Base-by-base conservation (phyloP, 2,113 vertebrate species). In the Tichodroma muraria region DNA sequence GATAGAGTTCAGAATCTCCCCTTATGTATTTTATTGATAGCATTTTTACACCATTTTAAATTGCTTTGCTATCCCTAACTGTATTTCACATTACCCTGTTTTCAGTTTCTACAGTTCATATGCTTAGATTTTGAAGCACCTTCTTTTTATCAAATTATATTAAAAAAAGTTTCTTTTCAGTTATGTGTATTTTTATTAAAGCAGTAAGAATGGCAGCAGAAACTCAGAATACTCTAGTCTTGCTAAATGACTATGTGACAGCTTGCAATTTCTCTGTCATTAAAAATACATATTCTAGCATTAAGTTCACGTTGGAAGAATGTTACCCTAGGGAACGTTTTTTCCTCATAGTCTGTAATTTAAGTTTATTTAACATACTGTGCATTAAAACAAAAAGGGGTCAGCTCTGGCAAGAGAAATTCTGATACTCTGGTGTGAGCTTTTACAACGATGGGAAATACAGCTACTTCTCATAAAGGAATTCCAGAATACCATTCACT, bases 211-310 rank as follows among this genome's bases (percentile, higher is more conserved):
- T 0, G 3, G 78, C 71, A 93, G 76, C n/a, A 93, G 85, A 90
- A 91, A 79, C 56, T 84, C 63, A 78, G 47, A 96, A 88, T 88
- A 89, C 75, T 94, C 63, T 28, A 89, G 54, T 69, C 53, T 94
- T 93, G 72, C 77, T 90, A 82, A 95, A 93, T 91, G 80, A 94
- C 66, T 78, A 22, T 72, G 27, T 94, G 94, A 95, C 96, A 97
- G 83, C 66, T 81, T 97, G 20, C 44, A 89, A 96, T 96, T 96
- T 95, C 72, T 92, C 86, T 94, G 93, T 91, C 88, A 96, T 92
- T 95, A 95, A 92, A 77, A 94, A 96, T 92, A 96, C 80, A 94
- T 72, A 87, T 85, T 95, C 93, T 89, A 81, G 75, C 61, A 92
- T 35, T 88, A 70, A 94, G 71, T 93, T 93, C 84, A 85, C 31